Conservation (phyloP, 1,140 invertebrate genomes). For the Zaprionus lachaisei region DNA sequence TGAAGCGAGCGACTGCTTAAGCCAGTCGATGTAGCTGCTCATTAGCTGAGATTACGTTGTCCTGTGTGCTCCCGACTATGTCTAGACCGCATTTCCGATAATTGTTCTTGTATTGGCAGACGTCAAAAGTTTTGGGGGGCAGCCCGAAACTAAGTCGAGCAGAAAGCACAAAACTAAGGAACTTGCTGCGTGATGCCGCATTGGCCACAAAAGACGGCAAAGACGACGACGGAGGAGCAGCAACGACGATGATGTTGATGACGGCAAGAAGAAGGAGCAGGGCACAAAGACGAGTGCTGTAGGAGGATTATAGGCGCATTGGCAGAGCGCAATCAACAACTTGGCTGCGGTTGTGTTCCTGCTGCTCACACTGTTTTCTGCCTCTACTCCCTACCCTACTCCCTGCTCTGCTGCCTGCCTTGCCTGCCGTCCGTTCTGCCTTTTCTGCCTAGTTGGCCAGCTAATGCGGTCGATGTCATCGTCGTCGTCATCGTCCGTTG, state of each 20-base stretch:
- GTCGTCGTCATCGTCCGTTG: constrained; percentile 23
- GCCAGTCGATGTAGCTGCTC: constrained; percentile 55
- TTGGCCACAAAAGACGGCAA: constrained; percentile 40
- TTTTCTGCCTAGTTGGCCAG: constrained; percentile 60
- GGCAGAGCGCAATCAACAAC: constrained; percentile 72
- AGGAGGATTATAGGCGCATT: constrained; percentile 59
- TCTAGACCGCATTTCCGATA: constrained; percentile 80
- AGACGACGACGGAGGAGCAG: background rate
- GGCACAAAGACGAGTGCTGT: background rate
- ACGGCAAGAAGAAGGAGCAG: background rate
- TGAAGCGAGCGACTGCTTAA: constrained; percentile 1
- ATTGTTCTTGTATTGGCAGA: constrained; percentile 76
- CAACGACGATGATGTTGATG: background rate
- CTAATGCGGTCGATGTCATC: constrained; percentile 76
- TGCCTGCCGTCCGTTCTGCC: too few species aligned
- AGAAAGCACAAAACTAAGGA: constrained; percentile 58
- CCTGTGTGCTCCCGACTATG: constrained; percentile 21
- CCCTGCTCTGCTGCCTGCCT: background rate
- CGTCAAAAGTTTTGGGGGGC: constrained; percentile 63
- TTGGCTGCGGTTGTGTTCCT: constrained; percentile 61
- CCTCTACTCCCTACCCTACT: background rate
- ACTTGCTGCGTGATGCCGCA: constrained; percentile 58
- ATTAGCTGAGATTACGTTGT: constrained; percentile 70
- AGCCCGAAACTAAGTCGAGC: constrained; percentile 60
- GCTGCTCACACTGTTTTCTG: background rate